Conservation (phyloP, 2,888 invertebrate genomes). For the Laothoe populi region DNA sequence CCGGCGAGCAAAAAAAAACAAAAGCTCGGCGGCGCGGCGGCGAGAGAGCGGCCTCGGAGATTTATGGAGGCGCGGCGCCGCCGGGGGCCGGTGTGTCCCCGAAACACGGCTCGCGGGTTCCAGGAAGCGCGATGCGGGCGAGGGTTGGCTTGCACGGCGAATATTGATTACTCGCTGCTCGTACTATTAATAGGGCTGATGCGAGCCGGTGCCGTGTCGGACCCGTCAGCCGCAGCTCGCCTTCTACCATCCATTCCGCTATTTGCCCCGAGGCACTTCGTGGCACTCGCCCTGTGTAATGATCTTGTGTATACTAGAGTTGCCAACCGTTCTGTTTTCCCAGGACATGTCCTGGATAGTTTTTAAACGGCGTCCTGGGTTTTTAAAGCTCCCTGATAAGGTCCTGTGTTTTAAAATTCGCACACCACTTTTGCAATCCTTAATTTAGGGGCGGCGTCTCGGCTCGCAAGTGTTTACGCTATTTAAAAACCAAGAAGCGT, state of each 20-base stretch:
- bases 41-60: constrained; percentile 61
- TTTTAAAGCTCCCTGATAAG: too few relatives aligned
- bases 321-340: too few relatives aligned
- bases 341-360: too few relatives aligned
- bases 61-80: constrained; percentile 80
- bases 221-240: constrained; percentile 47
- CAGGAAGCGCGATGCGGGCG: constrained; percentile 73
- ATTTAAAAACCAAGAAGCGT: too few relatives aligned
- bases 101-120: constrained; percentile 60
- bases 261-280: constrained; percentile 59
- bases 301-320: constrained; percentile 15
- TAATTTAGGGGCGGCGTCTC: too few relatives aligned
- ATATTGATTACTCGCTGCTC: constrained; percentile 75
- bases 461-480: too few relatives aligned
- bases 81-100: constrained; percentile 61
- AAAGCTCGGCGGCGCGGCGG: constrained; percentile 64
- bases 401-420: too few relatives aligned
- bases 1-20: constrained; percentile 63
- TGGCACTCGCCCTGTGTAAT: constrained; percentile 18
- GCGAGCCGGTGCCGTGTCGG: constrained; percentile 47
- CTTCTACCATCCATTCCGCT: constrained; percentile 69
- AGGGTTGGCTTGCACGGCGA: constrained; percentile 65
- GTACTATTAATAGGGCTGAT: constrained; percentile 72
- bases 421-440: too few relatives aligned
- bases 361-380: too few relatives aligned